These are phyloP conservation scores for Molossus molossus DNA, from an alignment of 2,797 vertebrate species.

Conservation along the genomic window DNA sequence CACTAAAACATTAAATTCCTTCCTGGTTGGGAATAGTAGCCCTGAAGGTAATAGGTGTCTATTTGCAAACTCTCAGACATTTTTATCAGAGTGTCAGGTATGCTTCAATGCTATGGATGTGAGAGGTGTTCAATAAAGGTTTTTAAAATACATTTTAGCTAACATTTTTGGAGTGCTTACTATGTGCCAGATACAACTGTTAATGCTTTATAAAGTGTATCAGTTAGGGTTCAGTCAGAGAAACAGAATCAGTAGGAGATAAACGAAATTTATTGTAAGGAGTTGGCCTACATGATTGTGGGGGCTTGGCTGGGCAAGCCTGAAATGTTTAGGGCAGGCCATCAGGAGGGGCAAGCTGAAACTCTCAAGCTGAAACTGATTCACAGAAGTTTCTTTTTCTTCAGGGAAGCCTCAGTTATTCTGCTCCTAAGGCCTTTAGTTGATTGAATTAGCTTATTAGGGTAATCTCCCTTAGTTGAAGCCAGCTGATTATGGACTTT, in stretches of 20 bases:
- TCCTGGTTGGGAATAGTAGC: background rate
- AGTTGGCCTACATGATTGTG: background rate
- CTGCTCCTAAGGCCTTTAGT: background rate
- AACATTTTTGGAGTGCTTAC: background rate
- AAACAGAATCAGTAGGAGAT: background rate
- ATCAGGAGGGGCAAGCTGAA: background rate
- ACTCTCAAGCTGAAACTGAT: background rate
- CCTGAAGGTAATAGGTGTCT: background rate
- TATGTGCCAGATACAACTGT: background rate
- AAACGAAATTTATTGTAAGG: background rate
- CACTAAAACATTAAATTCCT: constrained; percentile 47
- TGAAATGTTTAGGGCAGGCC: background rate
- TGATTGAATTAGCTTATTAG: constrained; percentile 29
- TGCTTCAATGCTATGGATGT: background rate
- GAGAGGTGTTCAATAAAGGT: background rate
- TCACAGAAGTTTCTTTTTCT: background rate
- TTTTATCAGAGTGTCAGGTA: background rate
- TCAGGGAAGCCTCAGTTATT: background rate
- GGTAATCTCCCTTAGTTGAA: constrained; percentile 34
- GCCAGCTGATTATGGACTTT: background rate
- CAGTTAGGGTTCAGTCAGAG: background rate
- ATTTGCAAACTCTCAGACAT: background rate
- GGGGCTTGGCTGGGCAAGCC: background rate
- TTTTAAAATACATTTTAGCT: background rate
- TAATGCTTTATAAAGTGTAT: constrained; percentile 35